Evolutionary conservation across 2,113 vertebrate genomes (phyloP).

Genomic region (Addax nasomaculatus): DNA sequence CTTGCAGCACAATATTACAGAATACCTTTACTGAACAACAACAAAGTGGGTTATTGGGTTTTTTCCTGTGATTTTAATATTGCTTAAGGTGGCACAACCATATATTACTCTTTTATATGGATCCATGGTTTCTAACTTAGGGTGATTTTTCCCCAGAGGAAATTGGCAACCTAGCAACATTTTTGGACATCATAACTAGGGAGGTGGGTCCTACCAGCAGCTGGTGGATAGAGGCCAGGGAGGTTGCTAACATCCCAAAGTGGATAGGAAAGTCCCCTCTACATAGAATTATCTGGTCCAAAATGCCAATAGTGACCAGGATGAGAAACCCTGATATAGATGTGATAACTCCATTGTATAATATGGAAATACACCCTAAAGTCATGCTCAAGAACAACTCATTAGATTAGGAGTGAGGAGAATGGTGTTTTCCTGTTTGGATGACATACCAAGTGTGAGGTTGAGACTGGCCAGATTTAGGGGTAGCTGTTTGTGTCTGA

Average conservation of each 20-base stretch:
- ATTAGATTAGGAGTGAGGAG: neutral
- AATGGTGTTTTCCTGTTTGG: neutral
- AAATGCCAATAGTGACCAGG: neutral
- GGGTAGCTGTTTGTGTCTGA: neutral
- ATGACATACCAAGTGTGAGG: neutral
- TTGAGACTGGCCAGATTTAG: neutral
- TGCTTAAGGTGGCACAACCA: neutral
- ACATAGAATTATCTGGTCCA: neutral
- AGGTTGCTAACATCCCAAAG: neutral
- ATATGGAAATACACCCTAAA: neutral
- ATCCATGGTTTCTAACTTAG: neutral
- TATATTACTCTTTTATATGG: neutral
- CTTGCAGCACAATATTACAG: neutral
- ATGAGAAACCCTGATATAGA: neutral
- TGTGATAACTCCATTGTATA: neutral
- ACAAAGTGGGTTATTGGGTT: neutral
- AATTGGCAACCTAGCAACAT: neutral
- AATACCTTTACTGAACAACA: neutral
- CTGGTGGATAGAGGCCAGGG: neutral
- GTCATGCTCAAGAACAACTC: neutral
- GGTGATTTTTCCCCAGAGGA: neutral
- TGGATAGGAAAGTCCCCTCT: neutral
- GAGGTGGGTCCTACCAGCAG: neutral
- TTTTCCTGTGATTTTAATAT: neutral
- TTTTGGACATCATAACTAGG: neutral